Conservation (phyloP, 2,888 invertebrate species). For the Hirudinaria manillensis region DNA sequence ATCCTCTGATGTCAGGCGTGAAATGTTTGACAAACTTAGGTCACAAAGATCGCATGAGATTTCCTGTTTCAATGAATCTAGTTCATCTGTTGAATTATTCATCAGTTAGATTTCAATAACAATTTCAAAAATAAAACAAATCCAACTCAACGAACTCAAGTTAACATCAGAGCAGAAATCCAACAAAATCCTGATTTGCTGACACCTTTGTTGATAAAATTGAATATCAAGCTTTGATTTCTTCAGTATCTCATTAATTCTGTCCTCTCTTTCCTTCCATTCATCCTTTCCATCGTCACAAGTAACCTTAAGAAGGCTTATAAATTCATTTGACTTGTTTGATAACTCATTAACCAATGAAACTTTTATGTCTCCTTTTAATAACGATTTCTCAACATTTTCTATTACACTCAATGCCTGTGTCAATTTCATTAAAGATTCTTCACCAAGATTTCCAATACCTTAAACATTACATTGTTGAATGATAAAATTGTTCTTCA, state of each 20-base stretch:
- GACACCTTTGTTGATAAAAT: neutral
- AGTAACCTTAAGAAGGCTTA: neutral
- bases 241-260: neutral
- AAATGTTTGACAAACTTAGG: constrained; percentile 10
- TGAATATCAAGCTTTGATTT: neutral
- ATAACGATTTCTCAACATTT: neutral
- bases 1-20: neutral
- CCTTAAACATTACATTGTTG: neutral
- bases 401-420: neutral
- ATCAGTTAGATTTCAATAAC: neutral
- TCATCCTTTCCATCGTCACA: neutral
- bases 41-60: neutral
- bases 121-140: neutral
- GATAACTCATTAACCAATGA: neutral
- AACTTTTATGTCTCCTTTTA: neutral
- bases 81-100: constrained; percentile 4
- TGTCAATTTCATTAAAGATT: neutral
- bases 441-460: neutral
- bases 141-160: neutral
- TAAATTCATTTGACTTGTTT: neutral
- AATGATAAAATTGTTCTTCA: neutral
- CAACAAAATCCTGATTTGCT: neutral
- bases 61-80: neutral
- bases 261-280: neutral
- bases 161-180: neutral